Percentiles rank a stretch among this genome's conserved stretches.
Conservation (phyloP, 2,888 invertebrate genomes). For the Philereme vetulata region DNA sequence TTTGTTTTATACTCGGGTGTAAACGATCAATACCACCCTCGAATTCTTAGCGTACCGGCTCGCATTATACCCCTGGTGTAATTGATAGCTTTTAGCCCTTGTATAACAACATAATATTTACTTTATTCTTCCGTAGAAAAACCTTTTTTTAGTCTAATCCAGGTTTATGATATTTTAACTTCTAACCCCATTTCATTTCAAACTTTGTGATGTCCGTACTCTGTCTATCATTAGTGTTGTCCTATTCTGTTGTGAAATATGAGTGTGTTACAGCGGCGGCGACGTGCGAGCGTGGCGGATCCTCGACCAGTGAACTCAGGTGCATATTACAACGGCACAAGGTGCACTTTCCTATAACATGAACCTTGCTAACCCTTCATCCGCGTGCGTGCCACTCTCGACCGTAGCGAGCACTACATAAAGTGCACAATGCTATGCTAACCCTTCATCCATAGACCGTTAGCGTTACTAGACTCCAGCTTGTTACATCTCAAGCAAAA, state of each 20-base stretch:
- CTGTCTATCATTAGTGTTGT: conserved; percentile 4
- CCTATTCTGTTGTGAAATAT: conserved; percentile 28
- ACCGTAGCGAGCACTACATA: conserved; percentile 13
- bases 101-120: no score
- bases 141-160: no score
- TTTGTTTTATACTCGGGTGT: no score
- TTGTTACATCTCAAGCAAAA: conserved; percentile 7
- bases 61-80: no score
- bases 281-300: conserved; percentile 87
- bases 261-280: conserved; percentile 87
- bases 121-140: no score
- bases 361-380: conserved; percentile 27
- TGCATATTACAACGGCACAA: conserved; percentile 37
- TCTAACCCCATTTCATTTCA: no score
- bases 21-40: no score
- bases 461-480: conserved; percentile 1
- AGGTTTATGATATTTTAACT: no score
- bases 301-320: conserved; percentile 70
- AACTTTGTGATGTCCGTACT: conserved; percentile 3
- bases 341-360: conserved; percentile 31
- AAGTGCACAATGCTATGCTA: conserved; percentile 20
- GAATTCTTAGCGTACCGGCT: no score
- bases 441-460: conserved; percentile 27
- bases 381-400: conserved; percentile 7
- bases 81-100: no score